phyloP scores from a whole-genome alignment of 2,888 invertebrate species.

The Diadegma fenestrale region DNA sequence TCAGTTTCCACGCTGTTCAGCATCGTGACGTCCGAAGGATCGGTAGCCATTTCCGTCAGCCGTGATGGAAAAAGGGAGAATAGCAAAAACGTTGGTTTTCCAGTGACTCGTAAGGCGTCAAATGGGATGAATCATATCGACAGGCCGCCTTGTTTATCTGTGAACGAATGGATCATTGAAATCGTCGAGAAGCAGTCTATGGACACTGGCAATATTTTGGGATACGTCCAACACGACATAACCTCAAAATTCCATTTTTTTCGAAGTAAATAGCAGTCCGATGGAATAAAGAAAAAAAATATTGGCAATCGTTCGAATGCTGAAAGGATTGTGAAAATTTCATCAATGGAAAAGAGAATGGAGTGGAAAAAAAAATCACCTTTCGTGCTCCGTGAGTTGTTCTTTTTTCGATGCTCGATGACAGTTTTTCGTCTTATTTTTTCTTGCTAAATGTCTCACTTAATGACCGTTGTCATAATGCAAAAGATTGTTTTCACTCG shows the following conservation, averaged over 20 bases:
- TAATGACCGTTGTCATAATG: constrained; percentile 57
- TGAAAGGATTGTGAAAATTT: not conserved
- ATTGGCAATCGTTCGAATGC: not conserved
- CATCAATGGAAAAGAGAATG: not conserved
- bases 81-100: constrained; percentile 5
- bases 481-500: constrained; percentile 34
- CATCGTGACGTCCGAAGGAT: constrained; percentile 75
- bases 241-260: constrained; percentile 11
- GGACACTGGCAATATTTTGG: not conserved
- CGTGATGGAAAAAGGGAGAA: not conserved
- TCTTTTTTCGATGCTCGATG: constrained; percentile 20
- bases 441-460: constrained; percentile 20
- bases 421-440: constrained; percentile 23
- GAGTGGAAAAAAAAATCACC: not conserved
- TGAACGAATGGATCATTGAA: not conserved
- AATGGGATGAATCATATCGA: constrained; percentile 35
- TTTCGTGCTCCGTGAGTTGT: constrained; percentile 4
- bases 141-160: not conserved
- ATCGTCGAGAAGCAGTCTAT: not conserved
- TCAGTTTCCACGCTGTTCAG: constrained; percentile 78
- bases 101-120: constrained; percentile 17
- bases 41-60: constrained; percentile 77
- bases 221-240: constrained; percentile 9
- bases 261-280: not conserved
- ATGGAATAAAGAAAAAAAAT: not conserved